Percentiles rank a stretch among this genome's conserved stretches.
Evolutionary conservation across 2,888 invertebrate species (phyloP).

Genomic region (Laspeyria flexula): DNA sequence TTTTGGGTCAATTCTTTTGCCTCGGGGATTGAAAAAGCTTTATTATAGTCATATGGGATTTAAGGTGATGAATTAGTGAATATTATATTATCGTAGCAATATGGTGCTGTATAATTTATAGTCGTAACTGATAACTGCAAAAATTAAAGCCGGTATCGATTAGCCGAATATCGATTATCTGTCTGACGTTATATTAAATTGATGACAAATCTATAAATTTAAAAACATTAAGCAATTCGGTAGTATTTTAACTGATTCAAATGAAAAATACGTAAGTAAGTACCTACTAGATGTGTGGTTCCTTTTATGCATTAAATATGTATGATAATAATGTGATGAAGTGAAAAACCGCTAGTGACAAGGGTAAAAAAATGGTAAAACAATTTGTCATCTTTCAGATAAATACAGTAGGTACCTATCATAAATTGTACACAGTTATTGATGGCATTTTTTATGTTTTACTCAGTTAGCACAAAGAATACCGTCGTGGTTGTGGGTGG

Average conservation of each 20-base stretch:
- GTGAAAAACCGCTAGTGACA: conserved; percentile 20
- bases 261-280: too few relatives aligned
- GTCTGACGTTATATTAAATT: too few relatives aligned
- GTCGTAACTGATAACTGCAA: conserved; percentile 6
- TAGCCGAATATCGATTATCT: too few relatives aligned
- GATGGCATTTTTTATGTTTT: conserved; percentile 1
- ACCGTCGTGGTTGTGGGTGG: conserved; percentile 23
- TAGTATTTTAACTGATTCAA: too few relatives aligned
- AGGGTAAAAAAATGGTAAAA: background rate
- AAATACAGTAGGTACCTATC: background rate
- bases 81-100: conserved; percentile 42
- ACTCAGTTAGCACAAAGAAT: conserved; percentile 13
- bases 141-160: too few relatives aligned
- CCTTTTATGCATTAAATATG: background rate
- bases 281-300: too few relatives aligned
- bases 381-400: conserved; percentile 3
- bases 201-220: too few relatives aligned
- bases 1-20: conserved; percentile 63
- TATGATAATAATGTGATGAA: conserved; percentile 5
- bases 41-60: conserved; percentile 45
- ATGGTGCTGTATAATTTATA: conserved; percentile 40
- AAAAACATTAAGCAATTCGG: too few relatives aligned
- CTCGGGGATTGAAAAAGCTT: conserved; percentile 59
- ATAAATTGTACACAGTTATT: too few relatives aligned
- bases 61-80: conserved; percentile 47